These are phyloP conservation scores for Cetonia aurata DNA, from an alignment of 2,888 invertebrate species.

Conservation along the genomic window DNA sequence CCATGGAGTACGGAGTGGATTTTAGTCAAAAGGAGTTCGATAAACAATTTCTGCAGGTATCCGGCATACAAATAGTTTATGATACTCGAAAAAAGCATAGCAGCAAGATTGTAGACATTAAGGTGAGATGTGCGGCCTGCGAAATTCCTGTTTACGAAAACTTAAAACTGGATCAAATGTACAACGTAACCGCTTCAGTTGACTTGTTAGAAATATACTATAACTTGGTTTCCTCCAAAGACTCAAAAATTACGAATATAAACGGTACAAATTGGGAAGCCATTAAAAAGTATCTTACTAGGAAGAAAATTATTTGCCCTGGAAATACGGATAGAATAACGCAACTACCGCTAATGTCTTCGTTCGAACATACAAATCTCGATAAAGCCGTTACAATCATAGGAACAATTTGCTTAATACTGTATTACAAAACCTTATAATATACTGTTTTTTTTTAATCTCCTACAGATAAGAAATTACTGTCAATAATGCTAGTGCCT, in stretches of 20 bases:
- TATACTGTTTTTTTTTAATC: too few relatives aligned
- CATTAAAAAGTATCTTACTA: background rate
- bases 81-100: conserved; percentile 74
- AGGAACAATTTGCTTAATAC: too few relatives aligned
- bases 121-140: conserved; percentile 79
- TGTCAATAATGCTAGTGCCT: too few relatives aligned
- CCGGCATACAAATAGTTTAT: conserved; percentile 80
- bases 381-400: too few relatives aligned
- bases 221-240: conserved; percentile 71
- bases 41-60: conserved; percentile 81
- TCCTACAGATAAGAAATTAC: too few relatives aligned
- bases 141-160: conserved; percentile 70
- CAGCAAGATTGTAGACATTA: conserved; percentile 73
- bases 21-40: conserved; percentile 52
- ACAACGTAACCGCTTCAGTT: conserved; percentile 72
- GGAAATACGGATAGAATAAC: conserved; percentile 25
- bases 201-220: conserved; percentile 50
- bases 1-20: conserved; percentile 60
- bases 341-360: background rate
- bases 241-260: background rate
- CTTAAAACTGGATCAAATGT: conserved; percentile 70
- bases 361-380: too few relatives aligned
- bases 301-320: background rate
- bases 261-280: conserved; percentile 11
- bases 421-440: too few relatives aligned